Conservation (phyloP, 2,888 invertebrate genomes). For the Ceratothoa steindachneri region DNA sequence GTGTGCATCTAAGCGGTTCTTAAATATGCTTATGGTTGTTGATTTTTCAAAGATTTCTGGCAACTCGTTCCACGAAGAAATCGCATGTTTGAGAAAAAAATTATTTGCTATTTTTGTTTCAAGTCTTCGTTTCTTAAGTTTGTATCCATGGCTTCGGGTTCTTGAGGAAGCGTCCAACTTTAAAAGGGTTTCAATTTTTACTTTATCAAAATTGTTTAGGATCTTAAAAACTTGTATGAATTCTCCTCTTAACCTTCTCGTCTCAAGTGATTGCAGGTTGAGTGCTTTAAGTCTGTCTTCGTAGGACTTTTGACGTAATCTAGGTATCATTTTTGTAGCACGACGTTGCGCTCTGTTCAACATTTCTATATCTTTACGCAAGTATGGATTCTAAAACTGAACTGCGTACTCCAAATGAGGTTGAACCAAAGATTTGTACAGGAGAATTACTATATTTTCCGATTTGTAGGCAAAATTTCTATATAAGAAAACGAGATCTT, state of each 20-base stretch:
- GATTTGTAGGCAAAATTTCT: neutral
- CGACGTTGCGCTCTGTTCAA: neutral
- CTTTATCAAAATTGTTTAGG: neutral
- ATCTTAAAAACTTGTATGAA: neutral
- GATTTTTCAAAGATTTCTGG: neutral
- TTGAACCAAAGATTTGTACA: neutral
- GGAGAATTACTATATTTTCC: neutral
- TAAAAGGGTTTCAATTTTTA: neutral
- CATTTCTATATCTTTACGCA: neutral
- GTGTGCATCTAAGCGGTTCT: neutral
- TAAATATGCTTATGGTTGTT: neutral
- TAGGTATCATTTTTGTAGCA: neutral
- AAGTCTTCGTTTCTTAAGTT: neutral
- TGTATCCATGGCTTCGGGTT: neutral
- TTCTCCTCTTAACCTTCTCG: neutral
- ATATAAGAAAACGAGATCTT: neutral
- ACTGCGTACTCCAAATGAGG: neutral
- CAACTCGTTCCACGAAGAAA: neutral
- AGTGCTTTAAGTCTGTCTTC: neutral
- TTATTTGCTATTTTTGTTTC: neutral
- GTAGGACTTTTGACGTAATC: neutral
- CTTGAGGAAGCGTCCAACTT: neutral
- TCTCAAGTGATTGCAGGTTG: neutral
- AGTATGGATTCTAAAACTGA: neutral
- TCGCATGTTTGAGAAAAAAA: neutral